Percentiles rank a stretch among this genome's conserved stretches.
These are phyloP conservation scores for Anthopleura sola DNA, from an alignment of 64 coral and sea anemone genomes.

Conservation along the genomic window DNA sequence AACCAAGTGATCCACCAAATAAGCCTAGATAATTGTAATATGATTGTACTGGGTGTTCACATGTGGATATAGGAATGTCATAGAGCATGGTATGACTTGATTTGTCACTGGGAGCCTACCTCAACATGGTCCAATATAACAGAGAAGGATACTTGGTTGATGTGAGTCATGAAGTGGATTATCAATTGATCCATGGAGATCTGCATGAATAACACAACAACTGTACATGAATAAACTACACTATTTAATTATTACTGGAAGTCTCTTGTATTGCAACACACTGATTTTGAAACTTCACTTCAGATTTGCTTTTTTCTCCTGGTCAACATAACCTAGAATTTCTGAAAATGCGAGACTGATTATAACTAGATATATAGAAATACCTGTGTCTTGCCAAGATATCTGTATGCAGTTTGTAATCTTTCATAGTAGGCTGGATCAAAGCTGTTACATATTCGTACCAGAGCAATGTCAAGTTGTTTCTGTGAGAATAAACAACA, in stretches of 20 bases:
- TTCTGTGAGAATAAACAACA: constrained; percentile 38
- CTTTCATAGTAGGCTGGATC: constrained; percentile 94
- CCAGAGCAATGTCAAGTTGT: constrained; percentile 84
- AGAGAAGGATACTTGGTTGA: constrained; percentile 90
- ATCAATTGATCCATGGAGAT: constrained; percentile 95
- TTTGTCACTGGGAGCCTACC: constrained; percentile 5
- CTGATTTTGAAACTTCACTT: no score
- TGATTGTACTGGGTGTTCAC: no score
- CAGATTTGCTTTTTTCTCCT: no score
- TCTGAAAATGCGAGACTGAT: no score
- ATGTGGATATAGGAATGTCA: no score
- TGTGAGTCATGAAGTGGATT: constrained; percentile 94
- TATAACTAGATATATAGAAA: no score
- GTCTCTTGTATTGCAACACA: no score
- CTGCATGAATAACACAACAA: constrained; percentile 17
- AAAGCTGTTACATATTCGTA: constrained; percentile 83
- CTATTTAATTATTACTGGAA: no score
- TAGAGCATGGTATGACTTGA: no score
- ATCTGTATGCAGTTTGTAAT: constrained; percentile 85
- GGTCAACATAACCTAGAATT: no score
- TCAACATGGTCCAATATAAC: constrained; percentile 67
- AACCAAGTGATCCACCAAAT: no score
- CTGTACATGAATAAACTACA: neutral
- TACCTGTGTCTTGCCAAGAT: constrained; percentile 95
- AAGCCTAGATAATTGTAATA: no score